phyloP scores from a whole-genome alignment of 2,113 vertebrate species.

The Artemisiospiza belli region DNA sequence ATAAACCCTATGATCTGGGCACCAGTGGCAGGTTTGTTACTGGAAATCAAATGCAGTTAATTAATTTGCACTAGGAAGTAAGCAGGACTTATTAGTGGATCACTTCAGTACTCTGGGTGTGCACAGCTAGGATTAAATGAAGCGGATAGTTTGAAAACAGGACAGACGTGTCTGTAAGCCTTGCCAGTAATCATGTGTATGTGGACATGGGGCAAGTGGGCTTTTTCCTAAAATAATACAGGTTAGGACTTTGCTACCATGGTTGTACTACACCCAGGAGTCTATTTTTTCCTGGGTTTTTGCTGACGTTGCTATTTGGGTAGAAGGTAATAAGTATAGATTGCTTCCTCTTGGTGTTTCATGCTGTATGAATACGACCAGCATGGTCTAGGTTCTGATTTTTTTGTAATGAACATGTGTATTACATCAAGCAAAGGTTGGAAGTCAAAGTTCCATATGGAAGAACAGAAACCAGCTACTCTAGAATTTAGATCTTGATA shows the following conservation, averaged over 20 bases:
- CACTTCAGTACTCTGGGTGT: background rate
- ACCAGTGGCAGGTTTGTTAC: background rate
- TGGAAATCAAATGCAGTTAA: background rate
- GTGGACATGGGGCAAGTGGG: background rate
- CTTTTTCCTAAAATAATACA: background rate
- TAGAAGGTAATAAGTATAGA: background rate
- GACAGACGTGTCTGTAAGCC: background rate
- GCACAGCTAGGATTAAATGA: background rate
- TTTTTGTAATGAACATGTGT: background rate
- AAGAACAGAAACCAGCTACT: background rate
- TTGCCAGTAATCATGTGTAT: background rate
- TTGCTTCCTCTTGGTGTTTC: background rate
- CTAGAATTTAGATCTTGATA: background rate
- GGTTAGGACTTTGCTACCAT: background rate
- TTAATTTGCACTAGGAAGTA: background rate
- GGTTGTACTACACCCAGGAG: background rate
- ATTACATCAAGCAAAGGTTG: background rate
- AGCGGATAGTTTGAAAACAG: background rate
- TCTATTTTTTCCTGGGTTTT: background rate
- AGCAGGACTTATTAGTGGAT: background rate
- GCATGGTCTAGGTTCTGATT: background rate
- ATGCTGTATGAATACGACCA: background rate
- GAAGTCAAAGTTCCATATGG: background rate
- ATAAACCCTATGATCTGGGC: background rate
- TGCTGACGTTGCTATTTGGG: background rate